These are phyloP conservation scores for Prionailurus viverrinus DNA, from an alignment of 2,113 vertebrate species.

Conservation along the genomic window DNA sequence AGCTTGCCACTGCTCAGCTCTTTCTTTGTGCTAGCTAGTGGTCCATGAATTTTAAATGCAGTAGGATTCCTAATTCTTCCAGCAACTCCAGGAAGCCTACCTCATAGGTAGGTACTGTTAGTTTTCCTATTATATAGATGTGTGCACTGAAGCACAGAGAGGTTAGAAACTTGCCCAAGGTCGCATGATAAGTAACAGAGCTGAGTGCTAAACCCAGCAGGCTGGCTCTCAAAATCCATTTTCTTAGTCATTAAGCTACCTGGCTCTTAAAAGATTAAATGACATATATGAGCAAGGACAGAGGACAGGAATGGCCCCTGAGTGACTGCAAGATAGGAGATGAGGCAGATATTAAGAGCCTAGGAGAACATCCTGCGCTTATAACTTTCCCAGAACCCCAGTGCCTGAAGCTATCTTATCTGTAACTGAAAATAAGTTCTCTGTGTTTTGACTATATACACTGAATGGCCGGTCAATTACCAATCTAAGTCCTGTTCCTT, in stretches of 20 bases:
- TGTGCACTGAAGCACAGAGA: not conserved
- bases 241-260: not conserved
- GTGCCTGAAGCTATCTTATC: not conserved
- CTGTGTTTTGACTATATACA: rapidly evolving
- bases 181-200: not conserved
- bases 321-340: not conserved
- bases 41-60: not conserved
- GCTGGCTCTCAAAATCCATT: not conserved
- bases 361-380: not conserved
- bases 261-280: not conserved
- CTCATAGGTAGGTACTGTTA: not conserved
- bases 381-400: not conserved
- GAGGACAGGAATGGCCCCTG: not conserved
- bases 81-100: not conserved
- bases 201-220: no score
- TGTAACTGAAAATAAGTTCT: not conserved
- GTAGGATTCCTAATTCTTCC: not conserved
- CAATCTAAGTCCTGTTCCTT: not conserved
- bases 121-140: not conserved
- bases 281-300: not conserved
- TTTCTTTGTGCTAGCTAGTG: not conserved
- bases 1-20: not conserved
- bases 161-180: not conserved
- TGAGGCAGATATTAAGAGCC: not conserved
- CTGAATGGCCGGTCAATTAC: not conserved